These are phyloP conservation scores for Nerophis lumbriciformis DNA, from an alignment of 2,113 vertebrate species.

Conservation along the genomic window DNA sequence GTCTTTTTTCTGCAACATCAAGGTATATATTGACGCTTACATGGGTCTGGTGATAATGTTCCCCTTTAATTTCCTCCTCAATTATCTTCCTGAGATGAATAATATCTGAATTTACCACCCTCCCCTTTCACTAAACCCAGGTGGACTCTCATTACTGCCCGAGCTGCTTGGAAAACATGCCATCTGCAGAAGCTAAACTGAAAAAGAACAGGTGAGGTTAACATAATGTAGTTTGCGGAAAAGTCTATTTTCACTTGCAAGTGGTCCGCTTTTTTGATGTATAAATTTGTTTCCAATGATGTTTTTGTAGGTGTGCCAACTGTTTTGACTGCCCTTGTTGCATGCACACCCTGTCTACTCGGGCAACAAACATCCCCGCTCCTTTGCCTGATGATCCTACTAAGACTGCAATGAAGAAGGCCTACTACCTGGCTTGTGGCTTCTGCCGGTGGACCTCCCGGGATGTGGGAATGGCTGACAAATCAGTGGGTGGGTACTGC, in stretches of 20 bases:
- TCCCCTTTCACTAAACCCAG: constrained; percentile 53
- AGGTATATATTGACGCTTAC: too few relatives aligned
- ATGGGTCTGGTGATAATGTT: too few relatives aligned
- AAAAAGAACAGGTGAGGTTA: constrained; percentile 90
- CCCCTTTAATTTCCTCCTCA: too few relatives aligned
- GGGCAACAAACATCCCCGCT: constrained; percentile 92
- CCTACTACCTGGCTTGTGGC: constrained; percentile 95
- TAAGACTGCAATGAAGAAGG: constrained; percentile 97
- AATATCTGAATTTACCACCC: neutral
- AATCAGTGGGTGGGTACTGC: constrained; percentile 87
- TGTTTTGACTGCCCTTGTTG: constrained; percentile 98
- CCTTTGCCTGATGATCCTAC: constrained; percentile 92
- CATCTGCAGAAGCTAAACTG: constrained; percentile 96
- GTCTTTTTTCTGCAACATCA: too few relatives aligned
- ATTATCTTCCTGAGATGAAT: too few relatives aligned
- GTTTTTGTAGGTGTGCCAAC: constrained; percentile 84
- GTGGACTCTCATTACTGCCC: constrained; percentile 99
- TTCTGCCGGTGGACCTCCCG: constrained; percentile 98
- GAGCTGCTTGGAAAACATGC: constrained; percentile 98
- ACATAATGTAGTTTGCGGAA: neutral
- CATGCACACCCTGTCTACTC: constrained; percentile 96
- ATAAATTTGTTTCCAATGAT: neutral
- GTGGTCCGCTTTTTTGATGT: neutral
- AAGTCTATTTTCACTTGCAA: neutral
- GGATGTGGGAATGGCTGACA: constrained; percentile 97